Base-by-base conservation (phyloP, 2,888 invertebrate species). In the Melieria crassipennis region DNA sequence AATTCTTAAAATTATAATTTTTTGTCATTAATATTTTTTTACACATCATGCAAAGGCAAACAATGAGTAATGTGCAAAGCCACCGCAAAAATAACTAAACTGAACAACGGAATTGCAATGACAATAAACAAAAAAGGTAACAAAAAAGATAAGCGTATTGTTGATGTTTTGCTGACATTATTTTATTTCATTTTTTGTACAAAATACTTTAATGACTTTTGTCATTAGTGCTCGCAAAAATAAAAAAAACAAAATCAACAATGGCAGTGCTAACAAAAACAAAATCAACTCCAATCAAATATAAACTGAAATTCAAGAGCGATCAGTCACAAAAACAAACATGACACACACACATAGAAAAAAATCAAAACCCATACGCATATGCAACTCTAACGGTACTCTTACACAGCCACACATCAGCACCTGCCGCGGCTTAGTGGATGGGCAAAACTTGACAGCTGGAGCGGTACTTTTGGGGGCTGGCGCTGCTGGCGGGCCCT, bases 201-300 rank as follows among this genome's bases (percentile, higher is more conserved):
- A 30, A 67, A 67, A 58, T 60, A 60, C 60, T 58, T 67, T 60
- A 67, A 67, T 60, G 66, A 60, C 66, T 58, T 50, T 50, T 67
- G 60, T 67, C 58, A 67, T 67, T 67, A 67, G 43, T n/a, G 13
- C 5, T 9, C 4, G 6, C 9, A 67, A 60, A 58, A 48, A 48
- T 43, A 58, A 47, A 10, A 48, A 60, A 16, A 16, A 3, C n/a
- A 52, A n/a, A 11, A 10, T 42, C 7, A 60, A 60, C 58, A 30
- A 7, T 43, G n/a, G 11, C 46, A 61, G 6, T 5, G 16, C 46
- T 46, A 10, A 13, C 4, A 43, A 52, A 45, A 65, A 43, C 16
- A 45, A 67, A 50, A 43, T 30, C 4, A 56, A 30, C 4, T 60
- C 2, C 7, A n/a, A 7, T 30, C 7, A 56, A 46, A 50, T 16